A percentile compares a stretch with the other conserved stretches of the same genome.
phyloP scores from a whole-genome alignment of 2,113 vertebrate genomes.

The Xerus inauris region DNA sequence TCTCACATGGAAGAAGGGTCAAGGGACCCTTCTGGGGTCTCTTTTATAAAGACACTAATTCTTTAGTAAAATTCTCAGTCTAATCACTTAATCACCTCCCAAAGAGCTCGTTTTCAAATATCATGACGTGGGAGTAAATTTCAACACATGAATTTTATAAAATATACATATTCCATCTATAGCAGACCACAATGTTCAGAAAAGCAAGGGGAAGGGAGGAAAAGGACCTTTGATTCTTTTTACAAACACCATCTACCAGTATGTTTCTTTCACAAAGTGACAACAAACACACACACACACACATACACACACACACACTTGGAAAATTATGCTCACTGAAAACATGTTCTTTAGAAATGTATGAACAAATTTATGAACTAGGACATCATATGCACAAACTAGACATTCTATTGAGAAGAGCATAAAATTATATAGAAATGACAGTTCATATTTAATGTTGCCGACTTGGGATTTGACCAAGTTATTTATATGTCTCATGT shows the following conservation, averaged over 20 bases:
- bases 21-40: background rate
- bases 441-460: background rate
- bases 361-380: background rate
- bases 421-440: background rate
- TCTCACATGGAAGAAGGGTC: background rate
- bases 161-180: background rate
- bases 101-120: background rate
- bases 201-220: background rate
- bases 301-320: background rate
- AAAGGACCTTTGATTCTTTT: background rate
- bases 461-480: background rate
- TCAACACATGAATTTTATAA: background rate
- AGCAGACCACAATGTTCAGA: background rate
- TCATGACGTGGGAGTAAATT: background rate
- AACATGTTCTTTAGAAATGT: conserved; percentile 48
- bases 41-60: background rate
- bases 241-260: background rate
- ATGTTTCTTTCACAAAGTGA: background rate
- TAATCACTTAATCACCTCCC: background rate
- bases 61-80: background rate
- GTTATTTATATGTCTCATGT: background rate
- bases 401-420: background rate
- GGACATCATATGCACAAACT: background rate
- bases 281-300: background rate
- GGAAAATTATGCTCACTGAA: background rate